Evolutionary conservation across 2,797 vertebrate genomes (phyloP).

Genomic region (Semaprochilodus insignis): DNA sequence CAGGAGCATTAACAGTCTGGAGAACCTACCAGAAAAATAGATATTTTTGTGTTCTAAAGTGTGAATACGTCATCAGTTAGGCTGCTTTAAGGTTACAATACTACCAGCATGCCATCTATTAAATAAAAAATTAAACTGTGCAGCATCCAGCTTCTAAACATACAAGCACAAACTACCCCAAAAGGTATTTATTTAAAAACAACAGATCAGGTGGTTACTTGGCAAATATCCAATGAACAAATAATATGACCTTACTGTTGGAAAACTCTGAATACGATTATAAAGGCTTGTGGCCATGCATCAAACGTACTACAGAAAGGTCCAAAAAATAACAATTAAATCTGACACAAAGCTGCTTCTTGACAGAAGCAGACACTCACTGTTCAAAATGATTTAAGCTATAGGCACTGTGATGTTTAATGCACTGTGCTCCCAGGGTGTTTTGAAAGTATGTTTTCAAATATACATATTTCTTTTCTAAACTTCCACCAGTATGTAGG

Average conservation of each 20-base stretch:
- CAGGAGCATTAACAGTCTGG: neutral
- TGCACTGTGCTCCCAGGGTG: neutral
- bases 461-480: no score
- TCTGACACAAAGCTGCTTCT: conserved; percentile 11
- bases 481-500: neutral
- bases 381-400: neutral
- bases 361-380: neutral
- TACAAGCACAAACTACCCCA: neutral
- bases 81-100: no score
- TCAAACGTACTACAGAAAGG: neutral
- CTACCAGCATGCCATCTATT: neutral
- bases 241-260: conserved; percentile 3
- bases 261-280: conserved; percentile 16
- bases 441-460: neutral
- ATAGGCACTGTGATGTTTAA: neutral
- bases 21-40: no score
- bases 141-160: neutral
- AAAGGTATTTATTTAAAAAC: neutral
- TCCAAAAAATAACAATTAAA: conserved; percentile 22
- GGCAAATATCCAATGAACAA: neutral
- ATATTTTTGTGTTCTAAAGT: no score
- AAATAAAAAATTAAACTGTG: neutral
- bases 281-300: neutral
- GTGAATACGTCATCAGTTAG: no score
- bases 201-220: neutral